Evolutionary conservation across 2,797 vertebrate genomes (phyloP), one percentile per base, ranked within the genome.

Genomic region (Phalloptychus januarius): DNA sequence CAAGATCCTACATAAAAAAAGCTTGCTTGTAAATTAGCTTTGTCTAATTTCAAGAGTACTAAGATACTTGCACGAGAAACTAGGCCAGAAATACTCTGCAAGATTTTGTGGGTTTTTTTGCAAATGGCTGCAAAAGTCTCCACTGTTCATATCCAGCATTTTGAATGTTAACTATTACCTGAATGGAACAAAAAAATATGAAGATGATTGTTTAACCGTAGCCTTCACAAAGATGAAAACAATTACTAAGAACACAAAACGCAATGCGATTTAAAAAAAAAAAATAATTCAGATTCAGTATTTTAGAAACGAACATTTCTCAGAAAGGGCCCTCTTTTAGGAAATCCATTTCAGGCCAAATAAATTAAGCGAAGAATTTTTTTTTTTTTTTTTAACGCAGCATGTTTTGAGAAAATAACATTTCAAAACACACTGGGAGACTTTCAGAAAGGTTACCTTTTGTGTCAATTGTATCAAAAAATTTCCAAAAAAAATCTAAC

Each of bases 61-160:
- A 48, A 7, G 6, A 23, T 50, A 50, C 23, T 23, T 7, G 46
- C 18, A 50, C 46, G 7, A 50, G 2, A 50, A 7, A 48, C 18
- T 48, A 20, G 18, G 23, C 18, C 48, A 50, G 48, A 50, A 23
- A 50, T 50, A 50, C 48, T 48, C 18, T 4, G 5, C 6, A 18
- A 48, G 46, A 48, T 18, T 48, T 48, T 48, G 18, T 20, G 46
- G n/a, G n/a, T n/a, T n/a, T 48, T 48, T 48, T 48, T 18, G 46
- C 46, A 48, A 50, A n/a, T 54, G 42, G 40, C 50, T 73, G 67
- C 7, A 20, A 18, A 72, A 40, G 77, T 73, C 28, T 58, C 65
- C 36, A 23, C 50, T 58, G 45, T 36, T 44, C 31, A 36, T 36
- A 63, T 63, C 7, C 16, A 74, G 12, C 38, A 23, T 54, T 69